Evolutionary conservation across 2,888 invertebrate genomes (phyloP).

Genomic region (Ophraella communa): DNA sequence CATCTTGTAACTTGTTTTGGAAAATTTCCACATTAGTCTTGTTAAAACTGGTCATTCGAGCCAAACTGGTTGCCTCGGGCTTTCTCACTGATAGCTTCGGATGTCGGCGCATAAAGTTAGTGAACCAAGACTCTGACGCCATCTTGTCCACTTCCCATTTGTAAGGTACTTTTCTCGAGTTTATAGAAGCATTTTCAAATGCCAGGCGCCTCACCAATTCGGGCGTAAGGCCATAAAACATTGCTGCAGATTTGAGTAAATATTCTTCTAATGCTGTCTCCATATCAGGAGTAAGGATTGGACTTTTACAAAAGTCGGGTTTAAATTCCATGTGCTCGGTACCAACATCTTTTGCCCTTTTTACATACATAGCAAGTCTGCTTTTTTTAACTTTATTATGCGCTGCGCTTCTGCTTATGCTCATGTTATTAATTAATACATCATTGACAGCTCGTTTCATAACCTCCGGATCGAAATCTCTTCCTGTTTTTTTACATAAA

Average conservation of each 20-base stretch:
- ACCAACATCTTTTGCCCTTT: conserved; percentile 14
- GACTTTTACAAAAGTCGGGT: conserved; percentile 16
- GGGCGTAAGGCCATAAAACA: conserved; percentile 16
- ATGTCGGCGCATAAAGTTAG: conserved; percentile 19
- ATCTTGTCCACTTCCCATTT: conserved; percentile 19
- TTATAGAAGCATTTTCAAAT: conserved; percentile 5
- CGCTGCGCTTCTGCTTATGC: neutral
- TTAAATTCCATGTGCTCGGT: conserved; percentile 12
- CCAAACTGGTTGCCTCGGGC: conserved; percentile 23
- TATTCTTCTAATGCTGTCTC: conserved; percentile 7
- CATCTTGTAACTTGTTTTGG: conserved; percentile 18
- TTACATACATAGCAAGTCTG: conserved; percentile 4
- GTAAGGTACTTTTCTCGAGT: conserved; percentile 1
- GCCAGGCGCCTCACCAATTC: conserved; percentile 11
- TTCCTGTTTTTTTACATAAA: neutral
- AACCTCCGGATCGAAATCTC: neutral
- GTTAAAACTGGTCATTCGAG: conserved; percentile 19
- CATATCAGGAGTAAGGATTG: too few species aligned
- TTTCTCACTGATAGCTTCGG: conserved; percentile 16
- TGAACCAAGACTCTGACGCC: conserved; percentile 18
- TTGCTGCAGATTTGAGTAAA: conserved; percentile 10
- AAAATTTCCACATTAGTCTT: too few species aligned
- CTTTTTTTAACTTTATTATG: neutral
- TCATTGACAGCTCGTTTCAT: neutral
- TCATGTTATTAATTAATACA: neutral